Percentiles rank a stretch among this genome's conserved stretches.
Conservation (phyloP, 1,140 invertebrate genomes). For the Zophobas atratus region DNA sequence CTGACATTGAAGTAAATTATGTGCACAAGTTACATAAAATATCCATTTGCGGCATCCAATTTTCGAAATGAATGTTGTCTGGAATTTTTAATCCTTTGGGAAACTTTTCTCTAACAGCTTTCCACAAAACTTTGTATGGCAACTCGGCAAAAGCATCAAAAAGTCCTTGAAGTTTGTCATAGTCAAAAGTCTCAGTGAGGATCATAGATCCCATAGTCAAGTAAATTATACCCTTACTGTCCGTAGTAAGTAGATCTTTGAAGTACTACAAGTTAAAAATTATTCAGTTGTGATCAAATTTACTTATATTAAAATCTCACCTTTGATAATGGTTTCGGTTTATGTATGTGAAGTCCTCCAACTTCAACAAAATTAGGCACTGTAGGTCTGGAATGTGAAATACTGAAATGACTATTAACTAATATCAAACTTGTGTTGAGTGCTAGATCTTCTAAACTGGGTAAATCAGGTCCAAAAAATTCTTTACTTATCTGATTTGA, state of each 20-base stretch:
- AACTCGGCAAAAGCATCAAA: conserved; percentile 72
- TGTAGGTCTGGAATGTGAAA: conserved; percentile 63
- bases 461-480: conserved; percentile 60
- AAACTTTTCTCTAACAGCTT: conserved; percentile 70
- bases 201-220: conserved; percentile 69
- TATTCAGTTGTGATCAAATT: conserved; percentile 37
- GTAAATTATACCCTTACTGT: conserved; percentile 67
- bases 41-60: conserved; percentile 82
- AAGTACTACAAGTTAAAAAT: conserved; percentile 59
- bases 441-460: conserved; percentile 53
- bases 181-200: conserved; percentile 63
- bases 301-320: conserved; percentile 45
- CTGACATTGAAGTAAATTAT: neutral
- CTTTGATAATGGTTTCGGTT: conserved; percentile 54
- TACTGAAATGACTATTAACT: conserved; percentile 65
- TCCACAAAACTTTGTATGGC: conserved; percentile 77
- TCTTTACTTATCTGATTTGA: conserved; percentile 49
- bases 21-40: conserved; percentile 69
- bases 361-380: conserved; percentile 67
- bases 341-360: conserved; percentile 59
- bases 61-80: conserved; percentile 73
- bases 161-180: conserved; percentile 65
- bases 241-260: conserved; percentile 53
- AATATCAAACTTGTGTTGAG: conserved; percentile 59
- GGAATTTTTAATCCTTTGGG: conserved; percentile 66